These are phyloP conservation scores for Eucera pruinosa DNA, from an alignment of 2,888 invertebrate genomes.

Conservation along the genomic window DNA sequence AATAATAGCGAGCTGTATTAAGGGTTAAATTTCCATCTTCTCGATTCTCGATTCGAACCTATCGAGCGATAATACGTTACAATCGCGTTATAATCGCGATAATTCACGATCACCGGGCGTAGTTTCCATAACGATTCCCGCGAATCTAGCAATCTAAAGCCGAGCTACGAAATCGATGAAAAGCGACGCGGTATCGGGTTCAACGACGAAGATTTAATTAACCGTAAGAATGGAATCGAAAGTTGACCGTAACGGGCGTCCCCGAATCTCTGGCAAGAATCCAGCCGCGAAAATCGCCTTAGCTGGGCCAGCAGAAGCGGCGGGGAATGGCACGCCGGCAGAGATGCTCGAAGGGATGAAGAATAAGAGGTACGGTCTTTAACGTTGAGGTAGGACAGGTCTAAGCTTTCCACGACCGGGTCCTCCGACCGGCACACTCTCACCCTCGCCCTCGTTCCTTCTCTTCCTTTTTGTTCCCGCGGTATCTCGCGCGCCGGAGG, in stretches of 20 bases:
- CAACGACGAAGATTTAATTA: slow-evolving; percentile 53
- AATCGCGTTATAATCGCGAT: too few species aligned
- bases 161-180: neutral
- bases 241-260: slow-evolving; percentile 56
- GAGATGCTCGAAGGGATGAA: neutral
- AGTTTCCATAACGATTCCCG: too few species aligned
- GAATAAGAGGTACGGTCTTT: slow-evolving; percentile 60
- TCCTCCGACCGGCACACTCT: slow-evolving; percentile 22
- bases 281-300: slow-evolving; percentile 58
- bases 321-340: slow-evolving; percentile 31
- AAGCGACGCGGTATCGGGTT: slow-evolving; percentile 11
- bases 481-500: slow-evolving; percentile 37
- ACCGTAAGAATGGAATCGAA: slow-evolving; percentile 55
- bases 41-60: too few species aligned
- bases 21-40: too few species aligned
- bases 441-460: too few species aligned
- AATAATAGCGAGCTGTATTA: too few species aligned
- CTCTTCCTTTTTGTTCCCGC: slow-evolving; percentile 42
- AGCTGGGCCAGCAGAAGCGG: slow-evolving; percentile 32
- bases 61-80: too few species aligned
- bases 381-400: slow-evolving; percentile 72
- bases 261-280: slow-evolving; percentile 52
- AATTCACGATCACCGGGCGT: too few species aligned
- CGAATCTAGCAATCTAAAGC: too few species aligned
- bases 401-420: slow-evolving; percentile 58